phyloP scores from a whole-genome alignment of 2,888 invertebrate genomes.

The Caenorhabditis japonica region DNA sequence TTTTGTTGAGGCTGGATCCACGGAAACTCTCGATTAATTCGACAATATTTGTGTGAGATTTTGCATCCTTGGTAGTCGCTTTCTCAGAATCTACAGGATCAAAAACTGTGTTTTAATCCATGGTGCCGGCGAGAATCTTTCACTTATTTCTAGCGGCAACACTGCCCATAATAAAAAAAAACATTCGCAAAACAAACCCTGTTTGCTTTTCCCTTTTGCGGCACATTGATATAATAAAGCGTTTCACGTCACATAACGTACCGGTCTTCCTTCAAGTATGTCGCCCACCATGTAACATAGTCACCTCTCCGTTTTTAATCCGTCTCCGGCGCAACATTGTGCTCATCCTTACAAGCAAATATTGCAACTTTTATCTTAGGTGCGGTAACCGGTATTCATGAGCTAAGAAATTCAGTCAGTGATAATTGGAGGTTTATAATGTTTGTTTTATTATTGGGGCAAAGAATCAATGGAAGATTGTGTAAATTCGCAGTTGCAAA shows the following conservation, averaged over 20 bases:
- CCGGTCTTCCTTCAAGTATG: constrained; percentile 40
- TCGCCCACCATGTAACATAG: constrained; percentile 34
- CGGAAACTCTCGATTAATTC: too few relatives aligned
- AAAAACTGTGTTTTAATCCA: too few relatives aligned
- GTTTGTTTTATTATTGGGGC: constrained; percentile 44
- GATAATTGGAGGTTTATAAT: constrained; percentile 45
- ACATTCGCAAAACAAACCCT: constrained; percentile 20
- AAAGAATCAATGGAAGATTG: constrained; percentile 44
- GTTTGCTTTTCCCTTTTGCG: too few relatives aligned
- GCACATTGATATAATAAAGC: constrained; percentile 38
- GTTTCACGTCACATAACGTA: constrained; percentile 45
- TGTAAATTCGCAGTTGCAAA: constrained; percentile 32
- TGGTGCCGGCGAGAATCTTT: too few relatives aligned
- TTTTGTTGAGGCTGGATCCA: too few relatives aligned
- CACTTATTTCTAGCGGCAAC: too few relatives aligned
- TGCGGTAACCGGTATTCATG: constrained; percentile 36
- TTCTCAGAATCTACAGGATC: too few relatives aligned
- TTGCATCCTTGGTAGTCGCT: too few relatives aligned
- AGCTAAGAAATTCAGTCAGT: constrained; percentile 44
- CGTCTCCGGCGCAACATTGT: constrained; percentile 50
- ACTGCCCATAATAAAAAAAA: too few relatives aligned
- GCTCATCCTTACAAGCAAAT: constrained; percentile 15
- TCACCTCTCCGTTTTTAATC: constrained; percentile 52
- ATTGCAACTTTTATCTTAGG: constrained; percentile 42
- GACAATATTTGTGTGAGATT: too few relatives aligned